These are phyloP conservation scores for Drosophila mayaguana DNA, from an alignment of 2,888 invertebrate genomes.

Conservation along the genomic window DNA sequence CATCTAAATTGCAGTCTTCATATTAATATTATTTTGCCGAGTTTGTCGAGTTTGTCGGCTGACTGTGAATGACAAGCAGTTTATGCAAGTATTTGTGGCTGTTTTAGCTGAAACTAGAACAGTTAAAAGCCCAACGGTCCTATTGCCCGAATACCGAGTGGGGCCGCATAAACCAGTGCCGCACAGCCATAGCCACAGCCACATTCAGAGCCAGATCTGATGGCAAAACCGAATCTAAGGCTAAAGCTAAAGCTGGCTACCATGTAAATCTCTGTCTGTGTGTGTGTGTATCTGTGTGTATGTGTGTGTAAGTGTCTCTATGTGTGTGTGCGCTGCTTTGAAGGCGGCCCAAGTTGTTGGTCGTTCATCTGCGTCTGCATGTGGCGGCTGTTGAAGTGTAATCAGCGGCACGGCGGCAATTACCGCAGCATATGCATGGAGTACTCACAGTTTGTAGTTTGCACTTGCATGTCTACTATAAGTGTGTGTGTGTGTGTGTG, in stretches of 20 bases:
- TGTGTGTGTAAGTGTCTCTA: too few relatives aligned
- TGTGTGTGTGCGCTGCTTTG: conserved; percentile 35
- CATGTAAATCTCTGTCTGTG: conserved; percentile 14
- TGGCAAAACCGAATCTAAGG: conserved; percentile 21
- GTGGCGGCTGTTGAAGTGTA: conserved; percentile 76
- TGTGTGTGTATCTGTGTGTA: conserved; percentile 3
- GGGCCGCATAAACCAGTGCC: conserved; percentile 20
- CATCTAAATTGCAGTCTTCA: neutral
- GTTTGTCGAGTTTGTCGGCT: conserved; percentile 60
- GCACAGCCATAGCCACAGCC: conserved; percentile 29
- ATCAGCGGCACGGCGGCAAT: conserved; percentile 81
- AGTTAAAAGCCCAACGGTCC: conserved; percentile 78
- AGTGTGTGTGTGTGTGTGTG: conserved; percentile 21
- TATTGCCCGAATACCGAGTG: conserved; percentile 49
- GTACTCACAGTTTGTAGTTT: conserved; percentile 59
- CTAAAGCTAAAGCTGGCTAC: conserved; percentile 33
- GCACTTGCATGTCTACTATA: conserved; percentile 42
- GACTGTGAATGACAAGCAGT: conserved; percentile 16
- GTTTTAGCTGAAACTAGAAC: conserved; percentile 58
- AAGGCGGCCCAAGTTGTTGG: conserved; percentile 60
- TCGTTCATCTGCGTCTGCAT: conserved; percentile 58
- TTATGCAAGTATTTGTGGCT: conserved; percentile 16
- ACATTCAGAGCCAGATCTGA: conserved; percentile 16
- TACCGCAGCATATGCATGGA: conserved; percentile 70
- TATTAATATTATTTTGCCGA: too few relatives aligned